Percentiles rank a stretch among this genome's conserved stretches.
Evolutionary conservation across 1,140 invertebrate genomes (phyloP).

Genomic region (Temnothorax longispinosus): DNA sequence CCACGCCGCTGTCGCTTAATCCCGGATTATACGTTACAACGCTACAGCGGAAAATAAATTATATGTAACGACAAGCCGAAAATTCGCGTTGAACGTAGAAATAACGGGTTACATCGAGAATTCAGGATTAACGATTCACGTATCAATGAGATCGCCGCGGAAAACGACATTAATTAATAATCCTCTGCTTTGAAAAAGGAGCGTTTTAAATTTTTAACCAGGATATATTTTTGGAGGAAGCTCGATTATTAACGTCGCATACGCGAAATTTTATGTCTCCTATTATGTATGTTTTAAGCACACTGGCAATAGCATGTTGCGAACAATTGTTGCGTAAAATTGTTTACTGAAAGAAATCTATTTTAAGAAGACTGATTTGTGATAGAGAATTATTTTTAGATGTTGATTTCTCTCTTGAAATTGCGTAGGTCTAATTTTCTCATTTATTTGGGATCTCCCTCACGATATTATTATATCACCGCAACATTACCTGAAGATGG

Average conservation of each 20-base stretch:
- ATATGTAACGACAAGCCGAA: conserved; percentile 53
- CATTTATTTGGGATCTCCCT: background rate
- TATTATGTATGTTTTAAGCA: too few relatives aligned
- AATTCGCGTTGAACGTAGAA: conserved; percentile 34
- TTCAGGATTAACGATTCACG: conserved; percentile 35
- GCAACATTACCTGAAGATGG: background rate
- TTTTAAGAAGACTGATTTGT: background rate
- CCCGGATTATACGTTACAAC: conserved; percentile 37
- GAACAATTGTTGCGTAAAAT: background rate
- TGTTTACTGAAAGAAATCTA: background rate
- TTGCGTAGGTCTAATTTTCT: background rate
- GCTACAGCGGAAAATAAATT: conserved; percentile 52
- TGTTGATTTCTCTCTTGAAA: background rate
- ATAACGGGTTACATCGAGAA: conserved; percentile 40
- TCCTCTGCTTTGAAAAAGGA: background rate
- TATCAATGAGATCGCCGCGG: conserved; percentile 30
- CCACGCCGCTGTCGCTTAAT: conserved; percentile 43
- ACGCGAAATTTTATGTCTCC: background rate
- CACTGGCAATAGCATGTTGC: too few relatives aligned
- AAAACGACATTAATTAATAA: conserved; percentile 37
- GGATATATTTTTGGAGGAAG: background rate
- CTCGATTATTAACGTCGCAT: background rate
- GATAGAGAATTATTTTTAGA: background rate
- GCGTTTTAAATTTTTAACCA: background rate
- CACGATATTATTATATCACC: background rate